Evolutionary conservation across 2,888 invertebrate species (phyloP), one percentile per base, ranked within the genome.

Genomic region (Drosophila differens): DNA sequence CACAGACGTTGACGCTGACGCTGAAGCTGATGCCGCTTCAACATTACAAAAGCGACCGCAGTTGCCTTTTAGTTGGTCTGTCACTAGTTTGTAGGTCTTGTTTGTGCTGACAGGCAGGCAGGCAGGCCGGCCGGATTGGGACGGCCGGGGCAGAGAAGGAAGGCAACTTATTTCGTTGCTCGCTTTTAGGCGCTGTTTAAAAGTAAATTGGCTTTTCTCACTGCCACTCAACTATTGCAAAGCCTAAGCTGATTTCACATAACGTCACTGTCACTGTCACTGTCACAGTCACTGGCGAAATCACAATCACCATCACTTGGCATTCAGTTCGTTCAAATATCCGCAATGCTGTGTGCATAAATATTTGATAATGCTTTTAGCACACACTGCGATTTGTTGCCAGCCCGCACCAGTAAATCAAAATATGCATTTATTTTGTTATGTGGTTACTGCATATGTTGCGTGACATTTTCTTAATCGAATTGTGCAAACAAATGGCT

Each of bases 311-410:
- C 69, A 49, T 51, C 73, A 57, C 63, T 60, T 68, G 68, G 55
- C 67, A 65, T 68, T 62, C 82, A 57, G 59, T 39, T 66, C 63
- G 25, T 28, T 39, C 53, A 67, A 75, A 80, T 73, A 79, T 83
- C 91, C 91, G 85, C 85, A 86, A 70, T 86, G 85, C 84, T 61
- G 82, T 69, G 61, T 74, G 74, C 89, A 90, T 85, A 86, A 90
- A 85, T 85, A 90, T 90, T 85, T 85, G 74, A 85, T 81, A 74
- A 89, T 79, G 81, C 81, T 86, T 79, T 81, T 62, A 70, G 74
- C 68, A 74, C 66, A 72, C 47, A 58, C 74, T 57, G 65, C 67
- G 70, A 74, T 71, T 80, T 67, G 70, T 53, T 41, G 57, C 32
- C 53, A 53, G 32, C 51, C 54, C 41, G 30, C 62, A 55, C 28